These are phyloP conservation scores for Hecatera dysodea DNA, from an alignment of 2,888 invertebrate species.

Conservation along the genomic window DNA sequence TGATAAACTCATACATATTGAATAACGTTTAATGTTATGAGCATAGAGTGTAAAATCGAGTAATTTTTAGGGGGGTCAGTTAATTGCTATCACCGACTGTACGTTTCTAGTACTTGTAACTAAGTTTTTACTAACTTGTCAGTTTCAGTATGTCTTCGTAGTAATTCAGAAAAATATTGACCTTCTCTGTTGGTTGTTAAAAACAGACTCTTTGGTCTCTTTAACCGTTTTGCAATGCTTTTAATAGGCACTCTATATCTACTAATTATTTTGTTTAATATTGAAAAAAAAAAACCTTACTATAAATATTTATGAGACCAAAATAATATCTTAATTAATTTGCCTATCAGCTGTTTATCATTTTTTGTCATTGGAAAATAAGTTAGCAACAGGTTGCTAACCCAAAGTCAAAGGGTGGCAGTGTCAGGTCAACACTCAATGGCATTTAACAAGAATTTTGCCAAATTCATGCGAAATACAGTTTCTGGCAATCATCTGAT, in stretches of 20 bases:
- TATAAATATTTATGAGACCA: neutral
- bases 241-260: neutral
- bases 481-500: constrained; percentile 9
- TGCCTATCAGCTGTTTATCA: constrained; percentile 24
- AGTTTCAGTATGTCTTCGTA: neutral
- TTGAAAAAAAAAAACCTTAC: neutral
- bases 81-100: too few species aligned
- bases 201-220: neutral
- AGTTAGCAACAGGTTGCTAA: constrained; percentile 47
- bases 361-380: constrained; percentile 1
- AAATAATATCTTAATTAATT: constrained; percentile 8
- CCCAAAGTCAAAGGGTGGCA: neutral
- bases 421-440: constrained; percentile 3
- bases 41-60: too few species aligned
- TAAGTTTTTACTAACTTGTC: neutral
- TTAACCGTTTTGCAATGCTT: neutral
- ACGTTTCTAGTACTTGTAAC: neutral
- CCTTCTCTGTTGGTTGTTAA: too few species aligned
- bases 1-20: too few species aligned
- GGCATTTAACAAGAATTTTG: neutral
- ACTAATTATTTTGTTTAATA: neutral
- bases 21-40: too few species aligned
- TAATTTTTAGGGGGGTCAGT: too few species aligned
- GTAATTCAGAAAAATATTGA: neutral
- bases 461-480: constrained; percentile 20